Conservation (phyloP, 2,113 vertebrate species). For the Dipodomys merriami region DNA sequence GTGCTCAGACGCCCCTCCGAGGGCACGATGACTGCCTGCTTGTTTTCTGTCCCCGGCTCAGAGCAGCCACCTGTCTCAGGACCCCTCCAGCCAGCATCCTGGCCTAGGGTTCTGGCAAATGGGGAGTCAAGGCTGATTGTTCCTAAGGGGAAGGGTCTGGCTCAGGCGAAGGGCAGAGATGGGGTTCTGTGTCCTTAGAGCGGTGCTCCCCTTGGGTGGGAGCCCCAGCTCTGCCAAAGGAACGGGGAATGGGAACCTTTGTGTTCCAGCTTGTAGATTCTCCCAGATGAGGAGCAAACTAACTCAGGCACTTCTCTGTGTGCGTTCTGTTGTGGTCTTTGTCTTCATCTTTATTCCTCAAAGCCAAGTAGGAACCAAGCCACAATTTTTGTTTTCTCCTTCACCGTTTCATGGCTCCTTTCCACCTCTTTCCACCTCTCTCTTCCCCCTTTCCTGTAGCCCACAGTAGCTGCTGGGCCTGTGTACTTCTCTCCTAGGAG, state of each 20-base stretch:
- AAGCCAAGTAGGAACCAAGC: not conserved
- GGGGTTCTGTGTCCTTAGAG: slow-evolving; percentile 48
- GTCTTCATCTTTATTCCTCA: too few species aligned
- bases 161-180: not conserved
- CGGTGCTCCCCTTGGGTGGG: slow-evolving; percentile 35
- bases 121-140: not conserved
- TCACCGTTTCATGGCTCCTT: slow-evolving; percentile 1
- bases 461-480: not conserved
- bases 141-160: slow-evolving; percentile 25
- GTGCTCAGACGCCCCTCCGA: slow-evolving; percentile 17
- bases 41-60: not conserved
- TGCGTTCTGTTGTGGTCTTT: not conserved
- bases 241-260: not conserved
- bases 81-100: not conserved
- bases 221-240: slow-evolving; percentile 28
- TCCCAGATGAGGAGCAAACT: slow-evolving; percentile 15
- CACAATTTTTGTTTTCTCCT: not conserved
- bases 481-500: not conserved
- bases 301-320: slow-evolving; percentile 52
- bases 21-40: not conserved
- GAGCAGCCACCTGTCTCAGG: slow-evolving; percentile 59
- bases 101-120: not conserved
- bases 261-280: not conserved
- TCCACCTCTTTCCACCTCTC: not conserved
- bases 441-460: not conserved